Evolutionary conservation across 2,888 invertebrate species (phyloP).

Genomic region (Cryptus armator): DNA sequence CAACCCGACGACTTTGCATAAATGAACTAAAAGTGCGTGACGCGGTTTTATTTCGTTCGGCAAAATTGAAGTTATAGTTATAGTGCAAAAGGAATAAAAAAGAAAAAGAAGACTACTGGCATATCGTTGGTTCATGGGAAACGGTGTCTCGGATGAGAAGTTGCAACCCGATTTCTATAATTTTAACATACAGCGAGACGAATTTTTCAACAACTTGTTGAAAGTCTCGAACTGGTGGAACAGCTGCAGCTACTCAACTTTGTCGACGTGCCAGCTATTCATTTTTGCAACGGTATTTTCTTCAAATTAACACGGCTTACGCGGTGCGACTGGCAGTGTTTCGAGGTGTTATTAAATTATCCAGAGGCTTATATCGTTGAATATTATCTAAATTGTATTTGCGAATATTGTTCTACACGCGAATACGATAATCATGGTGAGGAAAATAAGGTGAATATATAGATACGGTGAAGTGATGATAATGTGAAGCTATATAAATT

Average conservation of each 20-base stretch:
- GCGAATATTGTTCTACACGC: neutral
- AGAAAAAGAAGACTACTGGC: constrained; percentile 7
- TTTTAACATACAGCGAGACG: neutral
- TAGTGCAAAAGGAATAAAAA: constrained; percentile 19
- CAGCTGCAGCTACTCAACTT: neutral
- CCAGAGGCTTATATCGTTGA: no score
- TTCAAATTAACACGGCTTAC: neutral
- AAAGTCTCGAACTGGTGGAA: neutral
- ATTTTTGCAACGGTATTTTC: neutral
- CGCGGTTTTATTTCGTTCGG: neutral
- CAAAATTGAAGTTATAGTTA: constrained; percentile 28
- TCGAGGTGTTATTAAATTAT: neutral
- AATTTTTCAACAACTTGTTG: neutral
- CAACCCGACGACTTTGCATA: neutral
- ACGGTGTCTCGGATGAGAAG: constrained; percentile 24
- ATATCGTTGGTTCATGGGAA: constrained; percentile 36
- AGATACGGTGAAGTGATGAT: no score
- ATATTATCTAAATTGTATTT: neutral
- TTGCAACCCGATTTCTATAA: neutral
- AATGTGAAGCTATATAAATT: no score
- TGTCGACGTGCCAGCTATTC: constrained; percentile 1
- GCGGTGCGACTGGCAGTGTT: neutral
- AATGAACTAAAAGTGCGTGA: constrained; percentile 28
- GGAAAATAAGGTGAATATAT: no score
- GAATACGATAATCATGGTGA: neutral